Evolutionary conservation across 2,113 vertebrate species (phyloP), one percentile per base, ranked within the genome.

Genomic region (Hipposideros armiger): DNA sequence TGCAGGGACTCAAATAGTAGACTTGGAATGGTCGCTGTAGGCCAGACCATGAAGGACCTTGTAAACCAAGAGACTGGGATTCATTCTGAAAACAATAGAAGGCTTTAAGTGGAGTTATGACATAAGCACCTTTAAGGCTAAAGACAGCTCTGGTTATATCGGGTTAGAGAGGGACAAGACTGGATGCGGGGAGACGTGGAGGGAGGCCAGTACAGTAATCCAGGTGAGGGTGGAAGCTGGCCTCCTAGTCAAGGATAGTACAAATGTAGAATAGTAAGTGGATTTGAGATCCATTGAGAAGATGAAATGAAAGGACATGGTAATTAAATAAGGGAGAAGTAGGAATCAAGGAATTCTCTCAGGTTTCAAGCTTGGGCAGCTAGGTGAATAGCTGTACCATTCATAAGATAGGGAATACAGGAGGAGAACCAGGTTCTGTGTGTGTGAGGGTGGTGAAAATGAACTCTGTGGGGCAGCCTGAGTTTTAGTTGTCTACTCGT

Each of bases 221-320:
- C 20, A 72, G 36, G 45, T 26, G 11, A 81, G 9, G 74, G 36
- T 28, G 16, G 20, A 60, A 58, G 40, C 40, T 92, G 78, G 13
- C 47, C 67, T 58, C 42, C 72, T 40, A 54, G 45, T 32, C 19
- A 20, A 32, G 26, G 15, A 11, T 22, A 24, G 40, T 47, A 73
- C 78, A 72, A 87, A 91, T 58, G 28, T n/a, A 85, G 74, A 54
- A 74, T 77, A 54, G 52, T 67, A 74, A 83, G 22, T 91, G 17
- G n/a, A 80, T 86, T 81, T 85, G 85, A 73, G 85, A 50, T 66
- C n/a, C 40, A 70, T 16, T 74, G 66, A 80, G 70, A 52, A 94
- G 77, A 56, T 11, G 11, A 62, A 72, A 58, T 83, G 19, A 78
- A 91, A 91, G 6, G 56, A 52, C 40, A 13, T 24, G 5, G 17